Evolutionary conservation across 2,113 vertebrate genomes (phyloP).

Genomic region (Bufo gargarizans): DNA sequence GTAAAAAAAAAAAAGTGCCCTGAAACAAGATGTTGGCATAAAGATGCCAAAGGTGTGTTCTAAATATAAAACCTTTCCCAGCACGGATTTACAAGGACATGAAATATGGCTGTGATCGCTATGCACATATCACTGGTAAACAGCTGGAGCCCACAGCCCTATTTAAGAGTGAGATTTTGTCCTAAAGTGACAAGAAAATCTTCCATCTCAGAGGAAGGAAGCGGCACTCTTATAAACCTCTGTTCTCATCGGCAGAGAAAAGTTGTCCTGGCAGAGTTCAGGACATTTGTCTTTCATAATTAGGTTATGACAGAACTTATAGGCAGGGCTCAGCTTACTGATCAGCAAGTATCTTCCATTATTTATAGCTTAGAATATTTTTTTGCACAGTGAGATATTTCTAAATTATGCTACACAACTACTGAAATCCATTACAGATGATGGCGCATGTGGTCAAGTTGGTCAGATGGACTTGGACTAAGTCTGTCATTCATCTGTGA

Average conservation of each 20-base stretch:
- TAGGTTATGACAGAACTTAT: neutral
- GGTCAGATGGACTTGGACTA: neutral
- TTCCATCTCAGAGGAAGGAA: slow-evolving; percentile 42
- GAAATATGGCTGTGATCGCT: slow-evolving; percentile 41
- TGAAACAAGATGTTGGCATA: neutral
- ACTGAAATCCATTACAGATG: too few species aligned
- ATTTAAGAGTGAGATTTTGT: slow-evolving; percentile 36
- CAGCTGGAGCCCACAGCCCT: slow-evolving; percentile 13
- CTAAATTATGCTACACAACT: neutral
- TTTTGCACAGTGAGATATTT: neutral
- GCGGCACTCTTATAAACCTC: neutral
- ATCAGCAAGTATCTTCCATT: neutral
- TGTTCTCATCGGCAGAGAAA: slow-evolving; percentile 50
- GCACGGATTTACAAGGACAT: slow-evolving; percentile 29
- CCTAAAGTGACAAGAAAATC: slow-evolving; percentile 49
- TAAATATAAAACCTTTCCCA: slow-evolving; percentile 41
- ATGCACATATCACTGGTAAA: slow-evolving; percentile 48
- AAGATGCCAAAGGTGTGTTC: slow-evolving; percentile 33
- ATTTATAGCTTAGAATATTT: neutral
- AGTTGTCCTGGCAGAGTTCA: neutral
- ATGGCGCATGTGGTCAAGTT: too few species aligned
- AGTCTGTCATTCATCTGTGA: too few species aligned
- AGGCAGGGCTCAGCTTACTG: neutral
- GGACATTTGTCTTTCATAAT: neutral
- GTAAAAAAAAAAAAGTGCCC: neutral